Evolutionary conservation across 2,797 vertebrate species (phyloP).

Genomic region (Danio kyathit): DNA sequence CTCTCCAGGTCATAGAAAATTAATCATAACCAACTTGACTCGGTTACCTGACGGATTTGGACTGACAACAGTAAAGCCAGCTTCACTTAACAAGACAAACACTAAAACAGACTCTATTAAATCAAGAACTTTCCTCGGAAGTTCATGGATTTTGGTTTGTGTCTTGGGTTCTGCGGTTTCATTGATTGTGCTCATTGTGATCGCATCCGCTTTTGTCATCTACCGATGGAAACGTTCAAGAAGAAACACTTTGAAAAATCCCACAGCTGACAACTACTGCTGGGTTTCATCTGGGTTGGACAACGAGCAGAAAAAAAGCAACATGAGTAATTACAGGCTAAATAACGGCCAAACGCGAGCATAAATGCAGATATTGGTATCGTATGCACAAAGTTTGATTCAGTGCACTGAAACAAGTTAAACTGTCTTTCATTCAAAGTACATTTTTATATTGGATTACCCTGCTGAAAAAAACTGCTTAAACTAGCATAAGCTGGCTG

Average conservation of each 20-base stretch:
- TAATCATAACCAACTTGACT: neutral
- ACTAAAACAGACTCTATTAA: neutral
- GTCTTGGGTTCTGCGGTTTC: slow-evolving; percentile 73
- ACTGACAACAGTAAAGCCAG: neutral
- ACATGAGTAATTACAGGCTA: neutral
- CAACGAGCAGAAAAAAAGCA: neutral
- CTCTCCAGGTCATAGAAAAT: neutral
- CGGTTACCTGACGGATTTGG: neutral
- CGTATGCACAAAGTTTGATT: too few relatives aligned
- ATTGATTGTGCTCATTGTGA: slow-evolving; percentile 68
- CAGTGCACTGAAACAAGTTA: too few relatives aligned
- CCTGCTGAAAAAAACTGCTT: too few relatives aligned
- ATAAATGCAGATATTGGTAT: too few relatives aligned
- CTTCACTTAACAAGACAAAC: neutral
- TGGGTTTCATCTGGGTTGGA: slow-evolving; percentile 80
- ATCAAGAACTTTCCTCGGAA: slow-evolving; percentile 3
- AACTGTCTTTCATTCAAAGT: too few relatives aligned
- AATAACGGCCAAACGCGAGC: neutral
- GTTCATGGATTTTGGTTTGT: slow-evolving; percentile 69
- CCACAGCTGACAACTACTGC: slow-evolving; percentile 77
- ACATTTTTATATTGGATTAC: too few relatives aligned
- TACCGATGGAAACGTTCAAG: slow-evolving; percentile 70
- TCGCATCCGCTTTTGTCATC: slow-evolving; percentile 68
- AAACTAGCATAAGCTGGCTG: too few relatives aligned
- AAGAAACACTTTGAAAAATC: slow-evolving; percentile 68